phyloP scores from a whole-genome alignment of 2,113 vertebrate species.

The Stegostoma tigrinum region DNA sequence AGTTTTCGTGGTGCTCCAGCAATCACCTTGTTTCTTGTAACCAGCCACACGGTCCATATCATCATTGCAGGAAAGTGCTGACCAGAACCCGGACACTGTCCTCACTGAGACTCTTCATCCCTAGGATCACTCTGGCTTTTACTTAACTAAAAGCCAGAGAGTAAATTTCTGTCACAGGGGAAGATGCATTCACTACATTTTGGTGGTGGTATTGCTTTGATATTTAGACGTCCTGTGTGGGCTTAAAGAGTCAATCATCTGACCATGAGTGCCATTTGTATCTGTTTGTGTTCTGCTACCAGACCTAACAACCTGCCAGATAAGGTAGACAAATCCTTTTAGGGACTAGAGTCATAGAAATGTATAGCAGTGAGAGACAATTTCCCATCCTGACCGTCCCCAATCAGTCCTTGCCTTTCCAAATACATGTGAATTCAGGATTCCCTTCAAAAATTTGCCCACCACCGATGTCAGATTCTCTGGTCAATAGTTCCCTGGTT shows the following conservation, averaged over 20 bases:
- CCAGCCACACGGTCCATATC: background rate
- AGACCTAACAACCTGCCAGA: background rate
- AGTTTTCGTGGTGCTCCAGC: background rate
- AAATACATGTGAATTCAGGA: no score
- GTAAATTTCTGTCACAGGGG: background rate
- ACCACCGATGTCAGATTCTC: no score
- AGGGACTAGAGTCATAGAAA: no score
- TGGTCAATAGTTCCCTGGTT: no score
- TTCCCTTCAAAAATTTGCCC: no score
- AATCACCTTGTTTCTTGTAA: background rate
- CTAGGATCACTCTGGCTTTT: background rate
- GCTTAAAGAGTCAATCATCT: no score
- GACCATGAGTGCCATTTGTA: no score
- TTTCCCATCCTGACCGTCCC: no score
- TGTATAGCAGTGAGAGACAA: no score
- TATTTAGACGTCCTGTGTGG: no score
- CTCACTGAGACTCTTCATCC: background rate
- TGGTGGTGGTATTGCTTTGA: background rate
- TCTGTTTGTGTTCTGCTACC: no score
- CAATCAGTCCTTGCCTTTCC: no score
- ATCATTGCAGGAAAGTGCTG: background rate
- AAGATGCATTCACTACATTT: background rate
- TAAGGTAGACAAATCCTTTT: background rate
- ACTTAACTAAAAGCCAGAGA: background rate
- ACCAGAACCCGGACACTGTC: background rate